Conservation (phyloP, 2,797 vertebrate species). For the Gorsachius magnificus region DNA sequence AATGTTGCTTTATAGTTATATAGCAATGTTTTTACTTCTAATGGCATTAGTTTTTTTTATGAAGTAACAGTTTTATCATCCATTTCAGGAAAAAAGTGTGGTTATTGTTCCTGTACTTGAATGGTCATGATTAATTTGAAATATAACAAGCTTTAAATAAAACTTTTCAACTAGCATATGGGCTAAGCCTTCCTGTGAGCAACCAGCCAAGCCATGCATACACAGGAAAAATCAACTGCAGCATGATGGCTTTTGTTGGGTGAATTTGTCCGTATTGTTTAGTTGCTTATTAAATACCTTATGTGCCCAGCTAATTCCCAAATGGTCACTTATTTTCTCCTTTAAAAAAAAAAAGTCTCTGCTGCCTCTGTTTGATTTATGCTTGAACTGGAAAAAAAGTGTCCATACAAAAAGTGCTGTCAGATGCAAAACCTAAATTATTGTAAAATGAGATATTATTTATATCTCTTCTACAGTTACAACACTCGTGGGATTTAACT, state of each 20-base stretch:
- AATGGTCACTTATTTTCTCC: not conserved
- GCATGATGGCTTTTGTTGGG: not conserved
- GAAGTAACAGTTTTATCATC: not conserved
- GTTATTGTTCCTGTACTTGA: not conserved
- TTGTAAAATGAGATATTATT: not conserved
- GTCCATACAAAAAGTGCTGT: not conserved
- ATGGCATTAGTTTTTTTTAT: not conserved
- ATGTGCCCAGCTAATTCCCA: not conserved
- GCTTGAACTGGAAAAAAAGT: not conserved
- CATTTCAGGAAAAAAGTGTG: not conserved
- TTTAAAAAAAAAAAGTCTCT: not conserved
- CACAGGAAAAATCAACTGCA: not conserved
- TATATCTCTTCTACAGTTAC: not conserved
- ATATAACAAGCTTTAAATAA: not conserved
- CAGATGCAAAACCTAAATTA: not conserved
- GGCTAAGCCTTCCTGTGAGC: not conserved
- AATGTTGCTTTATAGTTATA: not conserved
- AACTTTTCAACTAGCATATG: not conserved
- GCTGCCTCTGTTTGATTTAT: not conserved
- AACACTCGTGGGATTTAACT: not conserved
- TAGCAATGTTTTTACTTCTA: not conserved
- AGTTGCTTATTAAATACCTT: not conserved
- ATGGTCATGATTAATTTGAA: not conserved
- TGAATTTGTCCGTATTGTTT: not conserved
- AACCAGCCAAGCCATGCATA: not conserved